Conservation (phyloP, 2,113 vertebrate genomes). For the Solenodon paradoxus region DNA sequence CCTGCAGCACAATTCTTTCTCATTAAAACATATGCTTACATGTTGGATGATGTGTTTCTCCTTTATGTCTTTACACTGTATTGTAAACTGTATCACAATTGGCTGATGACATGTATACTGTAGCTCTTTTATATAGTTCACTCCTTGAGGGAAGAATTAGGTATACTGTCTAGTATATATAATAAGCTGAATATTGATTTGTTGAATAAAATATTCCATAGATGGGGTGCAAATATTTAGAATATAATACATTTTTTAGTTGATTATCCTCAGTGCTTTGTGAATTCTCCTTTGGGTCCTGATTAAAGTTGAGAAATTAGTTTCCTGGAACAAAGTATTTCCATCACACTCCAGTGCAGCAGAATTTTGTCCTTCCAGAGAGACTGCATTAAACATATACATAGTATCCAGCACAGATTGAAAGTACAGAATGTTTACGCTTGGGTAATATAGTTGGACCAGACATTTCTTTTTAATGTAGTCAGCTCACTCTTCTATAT, state of each 20-base stretch:
- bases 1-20: not conserved
- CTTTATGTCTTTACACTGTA: constrained; percentile 4
- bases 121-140: constrained; percentile 47
- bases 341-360: not conserved
- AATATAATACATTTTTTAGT: constrained; percentile 17
- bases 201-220: constrained; percentile 35
- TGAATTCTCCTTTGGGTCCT: not conserved
- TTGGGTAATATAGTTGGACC: not conserved
- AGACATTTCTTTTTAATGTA: constrained; percentile 19
- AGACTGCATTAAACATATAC: not conserved
- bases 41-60: not conserved
- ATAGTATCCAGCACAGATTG: not conserved
- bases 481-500: not conserved
- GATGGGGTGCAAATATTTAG: constrained; percentile 2
- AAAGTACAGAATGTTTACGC: not conserved
- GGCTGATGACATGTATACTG: constrained; percentile 16
- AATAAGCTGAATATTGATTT: constrained; percentile 37
- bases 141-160: not conserved
- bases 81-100: constrained; percentile 43
- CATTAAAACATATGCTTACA: constrained; percentile 25
- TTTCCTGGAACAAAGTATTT: constrained; percentile 41
- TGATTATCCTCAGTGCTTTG: constrained; percentile 19
- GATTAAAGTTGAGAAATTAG: constrained; percentile 7
- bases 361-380: constrained; percentile 27
- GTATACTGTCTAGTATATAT: not conserved